Percentiles rank a stretch among this genome's conserved stretches.
Evolutionary conservation across 2,888 invertebrate genomes (phyloP).

Genomic region (Clusia tigrina): DNA sequence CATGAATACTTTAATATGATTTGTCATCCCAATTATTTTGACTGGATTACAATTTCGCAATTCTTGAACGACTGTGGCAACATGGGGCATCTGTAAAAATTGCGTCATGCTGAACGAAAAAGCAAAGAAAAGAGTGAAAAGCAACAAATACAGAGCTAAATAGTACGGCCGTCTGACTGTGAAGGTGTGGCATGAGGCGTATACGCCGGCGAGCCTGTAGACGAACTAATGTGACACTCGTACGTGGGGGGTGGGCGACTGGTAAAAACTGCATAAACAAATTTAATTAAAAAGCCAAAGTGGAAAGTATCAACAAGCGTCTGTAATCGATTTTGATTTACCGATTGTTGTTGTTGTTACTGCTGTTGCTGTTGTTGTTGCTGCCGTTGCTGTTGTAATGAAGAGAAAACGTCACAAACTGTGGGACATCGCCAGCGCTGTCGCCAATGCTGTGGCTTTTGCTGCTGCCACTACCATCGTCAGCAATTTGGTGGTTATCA

Average conservation of each 20-base stretch:
- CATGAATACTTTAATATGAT: too few species aligned
- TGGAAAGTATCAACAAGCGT: slow-evolving; percentile 18
- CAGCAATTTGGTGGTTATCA: too few species aligned
- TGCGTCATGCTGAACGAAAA: slow-evolving; percentile 6
- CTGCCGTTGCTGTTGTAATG: neutral
- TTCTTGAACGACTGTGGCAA: too few species aligned
- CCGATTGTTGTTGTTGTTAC: neutral
- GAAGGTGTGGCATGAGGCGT: slow-evolving; percentile 4
- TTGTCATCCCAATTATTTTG: too few species aligned
- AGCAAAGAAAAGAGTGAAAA: neutral
- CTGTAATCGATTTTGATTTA: slow-evolving; percentile 5
- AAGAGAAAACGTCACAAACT: slow-evolving; percentile 17
- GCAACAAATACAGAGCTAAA: slow-evolving; percentile 1
- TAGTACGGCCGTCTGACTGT: neutral
- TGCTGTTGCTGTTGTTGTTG: slow-evolving; percentile 2
- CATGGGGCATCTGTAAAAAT: slow-evolving; percentile 4
- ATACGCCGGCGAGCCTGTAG: neutral
- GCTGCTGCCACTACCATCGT: neutral
- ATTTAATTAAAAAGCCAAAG: slow-evolving; percentile 22
- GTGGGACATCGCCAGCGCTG: neutral
- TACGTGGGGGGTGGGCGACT: neutral
- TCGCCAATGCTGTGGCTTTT: neutral
- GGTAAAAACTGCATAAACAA: slow-evolving; percentile 5
- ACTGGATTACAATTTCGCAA: too few species aligned
- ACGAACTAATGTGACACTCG: neutral